Evolutionary conservation across 2,888 invertebrate genomes (phyloP).

Genomic region (Mactromeris polynyma): DNA sequence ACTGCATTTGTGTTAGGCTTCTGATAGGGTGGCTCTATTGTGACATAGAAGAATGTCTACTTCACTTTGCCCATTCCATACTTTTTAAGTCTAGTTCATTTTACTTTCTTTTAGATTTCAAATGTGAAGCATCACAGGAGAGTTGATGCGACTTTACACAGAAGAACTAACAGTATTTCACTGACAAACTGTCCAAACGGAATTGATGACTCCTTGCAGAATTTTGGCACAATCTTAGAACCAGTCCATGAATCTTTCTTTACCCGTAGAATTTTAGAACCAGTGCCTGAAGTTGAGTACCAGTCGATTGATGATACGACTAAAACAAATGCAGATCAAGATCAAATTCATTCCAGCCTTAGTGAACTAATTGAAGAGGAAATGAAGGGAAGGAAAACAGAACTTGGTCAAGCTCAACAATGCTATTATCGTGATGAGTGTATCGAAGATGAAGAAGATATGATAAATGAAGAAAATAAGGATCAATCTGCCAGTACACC

Average conservation of each 20-base stretch:
- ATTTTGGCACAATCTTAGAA: slow-evolving; percentile 36
- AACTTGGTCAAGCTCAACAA: not conserved
- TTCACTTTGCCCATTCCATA: no score
- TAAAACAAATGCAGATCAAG: not conserved
- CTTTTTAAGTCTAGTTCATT: no score
- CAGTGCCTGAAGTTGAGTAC: slow-evolving; percentile 33
- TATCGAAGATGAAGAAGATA: not conserved
- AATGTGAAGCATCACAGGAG: slow-evolving; percentile 52
- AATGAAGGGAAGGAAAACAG: not conserved
- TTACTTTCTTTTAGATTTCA: slow-evolving; percentile 18
- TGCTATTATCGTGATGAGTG: not conserved
- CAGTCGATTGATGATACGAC: slow-evolving; percentile 19
- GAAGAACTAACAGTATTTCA: slow-evolving; percentile 9
- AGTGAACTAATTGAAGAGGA: not conserved
- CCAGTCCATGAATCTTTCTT: slow-evolving; percentile 10
- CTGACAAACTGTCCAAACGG: not conserved
- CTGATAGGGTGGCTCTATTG: no score
- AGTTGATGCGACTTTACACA: slow-evolving; percentile 72
- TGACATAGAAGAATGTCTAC: no score
- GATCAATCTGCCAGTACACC: not conserved
- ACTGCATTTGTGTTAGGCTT: no score
- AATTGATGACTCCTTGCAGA: slow-evolving; percentile 31
- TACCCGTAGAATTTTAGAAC: slow-evolving; percentile 13
- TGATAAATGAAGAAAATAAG: not conserved
- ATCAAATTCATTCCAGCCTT: not conserved